Evolutionary conservation across 2,888 invertebrate species (phyloP).

Genomic region (Leptinotarsa tumamoca): DNA sequence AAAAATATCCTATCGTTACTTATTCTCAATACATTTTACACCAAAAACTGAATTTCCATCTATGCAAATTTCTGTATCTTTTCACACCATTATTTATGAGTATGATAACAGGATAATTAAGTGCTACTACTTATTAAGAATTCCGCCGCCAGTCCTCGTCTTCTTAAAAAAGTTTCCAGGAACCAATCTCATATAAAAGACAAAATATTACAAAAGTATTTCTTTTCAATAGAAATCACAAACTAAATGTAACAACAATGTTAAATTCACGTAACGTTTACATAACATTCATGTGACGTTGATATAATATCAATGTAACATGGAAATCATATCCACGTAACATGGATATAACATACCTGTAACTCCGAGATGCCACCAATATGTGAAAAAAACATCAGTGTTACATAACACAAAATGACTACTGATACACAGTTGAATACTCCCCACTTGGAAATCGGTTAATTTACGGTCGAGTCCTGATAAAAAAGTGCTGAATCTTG

Average conservation of each 20-base stretch:
- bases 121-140: slow-evolving; percentile 20
- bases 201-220: not conserved
- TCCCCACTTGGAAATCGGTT: slow-evolving; percentile 16
- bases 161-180: not conserved
- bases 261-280: not conserved
- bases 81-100: not conserved
- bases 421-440: slow-evolving; percentile 13
- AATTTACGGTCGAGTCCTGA: slow-evolving; percentile 4
- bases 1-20: not conserved
- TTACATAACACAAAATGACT: slow-evolving; percentile 18
- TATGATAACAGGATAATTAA: slow-evolving; percentile 11
- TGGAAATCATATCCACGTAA: not conserved
- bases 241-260: slow-evolving; percentile 3
- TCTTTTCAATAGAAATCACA: slow-evolving; percentile 1
- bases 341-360: slow-evolving; percentile 21
- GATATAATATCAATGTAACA: slow-evolving; percentile 17
- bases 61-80: not conserved
- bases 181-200: slow-evolving; percentile 3
- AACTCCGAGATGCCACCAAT: not conserved
- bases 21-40: not conserved
- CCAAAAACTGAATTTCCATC: not conserved
- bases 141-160: slow-evolving; percentile 18
- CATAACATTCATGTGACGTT: not conserved
- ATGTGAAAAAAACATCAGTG: slow-evolving; percentile 6
- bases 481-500: slow-evolving; percentile 30